phyloP scores from a whole-genome alignment of 2,888 invertebrate species.

The Euzetes globulus region DNA sequence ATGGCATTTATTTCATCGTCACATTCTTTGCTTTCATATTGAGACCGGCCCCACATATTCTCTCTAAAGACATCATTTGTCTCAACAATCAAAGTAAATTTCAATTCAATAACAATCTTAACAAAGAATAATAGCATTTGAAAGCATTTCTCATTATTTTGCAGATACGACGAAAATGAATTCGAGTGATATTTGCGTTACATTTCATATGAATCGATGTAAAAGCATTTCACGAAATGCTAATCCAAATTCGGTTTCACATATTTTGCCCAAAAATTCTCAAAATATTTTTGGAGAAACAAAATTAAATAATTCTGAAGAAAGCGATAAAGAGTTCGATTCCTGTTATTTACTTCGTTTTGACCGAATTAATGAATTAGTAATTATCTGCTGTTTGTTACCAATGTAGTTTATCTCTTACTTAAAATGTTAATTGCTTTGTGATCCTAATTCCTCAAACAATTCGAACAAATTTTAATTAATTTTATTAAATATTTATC shows the following conservation, averaged over 20 bases:
- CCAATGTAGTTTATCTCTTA: too few species aligned
- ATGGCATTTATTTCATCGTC: conserved; percentile 79
- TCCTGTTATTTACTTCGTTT: conserved; percentile 7
- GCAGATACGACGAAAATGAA: neutral
- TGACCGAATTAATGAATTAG: neutral
- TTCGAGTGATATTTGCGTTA: neutral
- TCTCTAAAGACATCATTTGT: neutral
- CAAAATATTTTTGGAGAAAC: too few species aligned
- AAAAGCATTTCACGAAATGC: neutral
- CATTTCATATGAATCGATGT: neutral
- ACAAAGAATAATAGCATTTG: too few species aligned
- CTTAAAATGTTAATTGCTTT: too few species aligned
- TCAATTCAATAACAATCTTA: too few species aligned
- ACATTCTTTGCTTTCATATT: conserved; percentile 80
- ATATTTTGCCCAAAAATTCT: too few species aligned
- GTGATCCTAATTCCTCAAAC: too few species aligned
- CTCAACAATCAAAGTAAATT: neutral
- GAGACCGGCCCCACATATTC: conserved; percentile 64
- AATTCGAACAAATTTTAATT: conserved; percentile 38
- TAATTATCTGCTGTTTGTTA: too few species aligned
- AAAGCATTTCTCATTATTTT: neutral
- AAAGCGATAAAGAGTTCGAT: neutral
- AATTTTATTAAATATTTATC: conserved; percentile 11
- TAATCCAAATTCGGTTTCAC: too few species aligned
- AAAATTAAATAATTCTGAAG: neutral